A percentile compares a stretch with the other conserved stretches of the same genome.
Evolutionary conservation across 2,888 invertebrate genomes (phyloP).

Genomic region (Actias luna): DNA sequence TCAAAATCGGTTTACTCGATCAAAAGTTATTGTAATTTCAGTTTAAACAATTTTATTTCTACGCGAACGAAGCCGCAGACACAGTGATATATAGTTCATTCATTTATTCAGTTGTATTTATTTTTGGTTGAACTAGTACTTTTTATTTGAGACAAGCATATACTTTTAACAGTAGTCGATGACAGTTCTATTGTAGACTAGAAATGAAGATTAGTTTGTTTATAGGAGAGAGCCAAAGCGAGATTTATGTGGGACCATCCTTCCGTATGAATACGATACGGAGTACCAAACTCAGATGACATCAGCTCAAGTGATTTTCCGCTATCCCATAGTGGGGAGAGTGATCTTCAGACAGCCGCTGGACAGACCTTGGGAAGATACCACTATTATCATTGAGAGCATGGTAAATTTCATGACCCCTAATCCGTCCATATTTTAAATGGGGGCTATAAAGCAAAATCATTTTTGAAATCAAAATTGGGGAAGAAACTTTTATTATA

Average conservation of each 20-base stretch:
- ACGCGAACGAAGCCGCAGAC: too few species aligned
- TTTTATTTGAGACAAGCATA: too few species aligned
- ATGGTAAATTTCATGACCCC: constrained; percentile 45
- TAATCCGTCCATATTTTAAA: too few species aligned
- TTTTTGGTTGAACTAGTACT: too few species aligned
- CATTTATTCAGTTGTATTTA: too few species aligned
- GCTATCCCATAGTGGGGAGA: constrained; percentile 93
- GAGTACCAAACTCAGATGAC: constrained; percentile 86
- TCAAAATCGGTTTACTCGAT: too few species aligned
- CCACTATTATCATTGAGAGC: constrained; percentile 90
- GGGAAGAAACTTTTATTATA: too few species aligned
- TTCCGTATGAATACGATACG: constrained; percentile 83
- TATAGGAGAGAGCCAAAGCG: constrained; percentile 56
- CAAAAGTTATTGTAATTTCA: too few species aligned
- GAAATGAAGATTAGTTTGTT: background rate
- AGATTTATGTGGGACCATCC: constrained; percentile 83
- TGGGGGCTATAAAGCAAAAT: too few species aligned
- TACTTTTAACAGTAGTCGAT: background rate
- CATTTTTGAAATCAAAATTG: too few species aligned
- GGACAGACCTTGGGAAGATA: constrained; percentile 91
- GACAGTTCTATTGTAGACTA: background rate
- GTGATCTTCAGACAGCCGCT: constrained; percentile 90
- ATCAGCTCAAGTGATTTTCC: constrained; percentile 90
- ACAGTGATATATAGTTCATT: too few species aligned
- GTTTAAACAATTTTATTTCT: too few species aligned